Evolutionary conservation across 2,113 vertebrate species (phyloP), one percentile per base, ranked within the genome.

Genomic region (Malurus melanocephalus): DNA sequence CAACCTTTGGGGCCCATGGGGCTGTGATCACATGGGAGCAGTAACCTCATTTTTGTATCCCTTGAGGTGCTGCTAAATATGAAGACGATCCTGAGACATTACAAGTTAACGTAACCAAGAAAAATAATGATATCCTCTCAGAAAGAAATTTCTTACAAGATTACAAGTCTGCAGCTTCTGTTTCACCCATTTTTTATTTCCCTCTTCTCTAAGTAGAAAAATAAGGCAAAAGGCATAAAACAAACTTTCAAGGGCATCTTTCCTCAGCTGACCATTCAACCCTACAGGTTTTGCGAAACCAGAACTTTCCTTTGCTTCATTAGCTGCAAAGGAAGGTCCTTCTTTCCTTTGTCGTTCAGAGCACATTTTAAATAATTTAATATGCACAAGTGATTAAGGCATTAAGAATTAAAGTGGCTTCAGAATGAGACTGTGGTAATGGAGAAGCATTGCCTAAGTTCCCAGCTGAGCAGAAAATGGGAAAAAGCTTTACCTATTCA

Each of bases 341-440:
- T 88, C 90, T 96, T 93, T 76, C 95, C 92, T 96, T 95, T 96
- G 96, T 96, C 97, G 84, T 88, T 94, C 92, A 91, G 92, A 88
- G 45, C 61, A 68, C 74, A 26, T 67, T 94, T 94, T 97, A 82
- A 97, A 97, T 97, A 96, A 97, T 98, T 97, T 94, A 97, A 91
- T 95, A 96, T 93, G 94, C 94, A 56, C 91, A 89, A 96, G 95
- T 97, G 97, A 97, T 97, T 96, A 97, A 96, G 79, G 65, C 96
- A 97, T 97, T 97, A 97, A 97, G 95, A 96, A 97, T 97, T 97
- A 96, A 97, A 95, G 71, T 89, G 61, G 53, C 82, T 94, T 89
- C 88, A 92, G 82, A 92, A 93, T 93, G 76, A 88, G 76, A 48
- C 93, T 79, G 33, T 71, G 64, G 93, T 95, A 93, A 92, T 84